A percentile compares a stretch with the other conserved stretches of the same genome.
Conservation (phyloP, 2,113 vertebrate species). For the Protomyctophum bolini region DNA sequence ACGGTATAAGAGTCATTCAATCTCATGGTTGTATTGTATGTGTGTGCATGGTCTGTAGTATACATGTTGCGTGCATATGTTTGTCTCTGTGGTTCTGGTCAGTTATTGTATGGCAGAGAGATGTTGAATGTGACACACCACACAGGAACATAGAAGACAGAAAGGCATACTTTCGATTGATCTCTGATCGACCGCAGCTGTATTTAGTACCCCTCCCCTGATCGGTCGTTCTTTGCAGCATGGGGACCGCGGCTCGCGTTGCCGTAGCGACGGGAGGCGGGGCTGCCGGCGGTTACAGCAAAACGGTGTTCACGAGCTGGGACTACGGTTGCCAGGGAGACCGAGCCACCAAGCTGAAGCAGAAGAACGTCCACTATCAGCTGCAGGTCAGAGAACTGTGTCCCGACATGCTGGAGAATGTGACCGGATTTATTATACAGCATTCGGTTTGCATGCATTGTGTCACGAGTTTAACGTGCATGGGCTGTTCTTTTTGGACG, state of each 20-base stretch:
- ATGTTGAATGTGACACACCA: no score
- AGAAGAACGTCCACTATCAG: constrained; percentile 79
- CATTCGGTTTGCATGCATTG: no score
- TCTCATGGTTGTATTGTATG: no score
- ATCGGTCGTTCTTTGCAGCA: constrained; percentile 66
- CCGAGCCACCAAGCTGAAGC: constrained; percentile 77
- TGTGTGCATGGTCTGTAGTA: no score
- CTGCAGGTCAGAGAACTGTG: constrained; percentile 78
- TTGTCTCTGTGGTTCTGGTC: no score
- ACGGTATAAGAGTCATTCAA: no score
- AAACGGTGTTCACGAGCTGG: constrained; percentile 85
- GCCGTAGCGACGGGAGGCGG: constrained; percentile 79
- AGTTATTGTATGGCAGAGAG: no score
- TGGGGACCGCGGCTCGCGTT: constrained; percentile 79
- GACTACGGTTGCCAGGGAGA: constrained; percentile 82
- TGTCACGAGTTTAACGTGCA: no score
- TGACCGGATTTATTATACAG: not conserved
- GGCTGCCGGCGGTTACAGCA: constrained; percentile 81
- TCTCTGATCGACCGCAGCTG: constrained; percentile 7
- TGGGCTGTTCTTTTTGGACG: no score
- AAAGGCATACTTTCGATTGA: no score
- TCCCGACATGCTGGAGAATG: not conserved
- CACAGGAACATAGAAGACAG: no score
- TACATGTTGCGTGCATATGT: no score
- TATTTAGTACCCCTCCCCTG: constrained; percentile 10